Evolutionary conservation across 2,797 vertebrate species (phyloP), one percentile per base, ranked within the genome.

Genomic region (Channa striata): DNA sequence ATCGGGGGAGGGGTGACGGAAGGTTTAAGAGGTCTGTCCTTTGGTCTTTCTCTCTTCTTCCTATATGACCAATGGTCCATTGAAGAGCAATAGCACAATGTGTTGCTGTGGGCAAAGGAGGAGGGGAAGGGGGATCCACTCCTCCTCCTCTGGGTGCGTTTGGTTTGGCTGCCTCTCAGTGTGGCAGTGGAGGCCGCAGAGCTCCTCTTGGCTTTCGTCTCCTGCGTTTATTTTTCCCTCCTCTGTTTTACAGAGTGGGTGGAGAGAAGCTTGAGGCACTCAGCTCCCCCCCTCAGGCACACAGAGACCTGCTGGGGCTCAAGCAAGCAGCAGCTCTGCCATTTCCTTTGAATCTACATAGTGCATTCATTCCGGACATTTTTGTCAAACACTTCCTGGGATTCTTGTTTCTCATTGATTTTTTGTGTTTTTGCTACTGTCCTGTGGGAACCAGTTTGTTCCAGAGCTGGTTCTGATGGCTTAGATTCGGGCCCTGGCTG

Each of bases 1-100:
- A 10, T 77, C 54, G 73, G 87, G 82, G 88, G 88, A 79, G 63
- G 83, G 86, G 80, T 43, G 43, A 46, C 39, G 54, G 56, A 69
- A 90, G 93, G 93, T 93, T n/a, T 90, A 91, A 89, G 81, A 86
- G 85, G 72, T 78, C 82, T 88, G 76, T 92, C 82, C 85, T 61
- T 82, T 90, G 87, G 74, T 81, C 72, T 78, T 68, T 56, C 57
- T 74, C 52, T 74, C 83, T 76, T 83, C 83, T 78, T 86, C 83
- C 83, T 57, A 58, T 83, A 80, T 88, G 89, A 91, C 77, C 76
- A 75, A 76, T 59, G 72, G 84, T 86, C 91, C 86, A 89, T 88
- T 89, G 90, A 93, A 80, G 59, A 87, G 86, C 81, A 84, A 81
- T 72, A 74, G 88, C 80, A 93, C 91, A 92, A 90, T 93, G 88